Percentiles rank a stretch among this genome's conserved stretches.
Evolutionary conservation across 2,888 invertebrate species (phyloP).

Genomic region (Flexamia atlantica): DNA sequence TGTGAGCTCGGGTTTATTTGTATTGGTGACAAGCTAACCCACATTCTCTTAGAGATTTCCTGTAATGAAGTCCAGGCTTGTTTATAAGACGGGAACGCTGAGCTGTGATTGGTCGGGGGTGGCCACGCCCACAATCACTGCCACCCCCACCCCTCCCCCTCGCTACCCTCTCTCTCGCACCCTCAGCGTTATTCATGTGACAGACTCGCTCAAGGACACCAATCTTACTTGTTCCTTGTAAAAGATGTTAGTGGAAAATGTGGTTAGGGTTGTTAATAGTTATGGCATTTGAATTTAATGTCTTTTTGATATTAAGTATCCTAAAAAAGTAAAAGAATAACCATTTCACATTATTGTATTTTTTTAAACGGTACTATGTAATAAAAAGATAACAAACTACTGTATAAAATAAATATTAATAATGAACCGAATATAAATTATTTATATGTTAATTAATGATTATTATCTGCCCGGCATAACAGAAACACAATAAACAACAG

Average conservation of each 20-base stretch:
- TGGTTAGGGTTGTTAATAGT: too few relatives aligned
- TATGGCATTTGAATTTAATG: too few relatives aligned
- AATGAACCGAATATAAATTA: too few relatives aligned
- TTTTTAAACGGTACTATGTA: too few relatives aligned
- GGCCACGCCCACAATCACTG: constrained; percentile 59
- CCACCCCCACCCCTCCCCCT: constrained; percentile 54
- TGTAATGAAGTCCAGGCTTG: constrained; percentile 56
- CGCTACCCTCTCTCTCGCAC: constrained; percentile 61
- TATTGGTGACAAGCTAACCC: constrained; percentile 56
- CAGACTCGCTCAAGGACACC: not conserved
- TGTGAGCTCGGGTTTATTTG: constrained; percentile 24
- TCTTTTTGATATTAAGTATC: too few relatives aligned
- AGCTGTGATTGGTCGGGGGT: constrained; percentile 47
- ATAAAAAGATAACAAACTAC: too few relatives aligned
- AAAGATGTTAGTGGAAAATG: not conserved
- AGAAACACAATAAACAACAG: too few relatives aligned
- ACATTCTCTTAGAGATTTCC: constrained; percentile 57
- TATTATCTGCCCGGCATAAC: too few relatives aligned
- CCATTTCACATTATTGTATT: too few relatives aligned
- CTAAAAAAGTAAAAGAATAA: too few relatives aligned
- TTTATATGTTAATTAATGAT: too few relatives aligned
- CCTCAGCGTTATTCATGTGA: not conserved
- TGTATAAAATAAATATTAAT: too few relatives aligned
- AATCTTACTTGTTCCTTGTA: constrained; percentile 38
- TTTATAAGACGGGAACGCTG: constrained; percentile 51